Evolutionary conservation across 2,888 invertebrate species (phyloP), one percentile per base, ranked within the genome.

Genomic region (Drosophila incognita): DNA sequence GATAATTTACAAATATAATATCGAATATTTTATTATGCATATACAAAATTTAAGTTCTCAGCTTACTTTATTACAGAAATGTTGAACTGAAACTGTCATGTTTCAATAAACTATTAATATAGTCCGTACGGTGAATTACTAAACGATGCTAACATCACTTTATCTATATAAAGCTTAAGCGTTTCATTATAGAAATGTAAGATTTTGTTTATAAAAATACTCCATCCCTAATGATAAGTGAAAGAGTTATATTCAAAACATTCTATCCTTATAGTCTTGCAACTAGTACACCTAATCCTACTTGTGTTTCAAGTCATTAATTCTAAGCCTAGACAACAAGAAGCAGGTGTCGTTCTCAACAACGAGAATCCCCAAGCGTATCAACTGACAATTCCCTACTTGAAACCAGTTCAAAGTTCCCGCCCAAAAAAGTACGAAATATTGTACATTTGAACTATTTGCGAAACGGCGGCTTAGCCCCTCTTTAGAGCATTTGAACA

Each of bases 401-500:
- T 59, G 40, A 57, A 52, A 36, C 36, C 29, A 52, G 67, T 60
- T 66, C 53, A 61, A 81, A 73, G 56, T 66, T 69, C 42, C 77
- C 79, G 77, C 79, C 79, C 76, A 80, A 76, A 62, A 59, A 38
- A 69, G 46, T 60, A 52, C 62, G 42, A 75, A 73, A 72, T 83
- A 69, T 71, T 69, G 73, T 65, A 69, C 68, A 69, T 83, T 81
- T 83, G 89, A 88, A 78, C 72, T 75, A 73, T 72, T 80, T 63
- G 70, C 72, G 52, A 62, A 70, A 53, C 40, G 74, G 52, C 70
- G 68, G 66, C 76, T 73, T 48, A 59, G 69, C 40, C 57, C 62
- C 62, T 27, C 51, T 40, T 40, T 29, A 58, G 48, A 58, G 48
- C 52, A 57, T 52, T 58, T 61, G 56, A 74, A 51, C 40, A 66